Evolutionary conservation across 2,797 vertebrate genomes (phyloP).

Genomic region (Morus bassanus): DNA sequence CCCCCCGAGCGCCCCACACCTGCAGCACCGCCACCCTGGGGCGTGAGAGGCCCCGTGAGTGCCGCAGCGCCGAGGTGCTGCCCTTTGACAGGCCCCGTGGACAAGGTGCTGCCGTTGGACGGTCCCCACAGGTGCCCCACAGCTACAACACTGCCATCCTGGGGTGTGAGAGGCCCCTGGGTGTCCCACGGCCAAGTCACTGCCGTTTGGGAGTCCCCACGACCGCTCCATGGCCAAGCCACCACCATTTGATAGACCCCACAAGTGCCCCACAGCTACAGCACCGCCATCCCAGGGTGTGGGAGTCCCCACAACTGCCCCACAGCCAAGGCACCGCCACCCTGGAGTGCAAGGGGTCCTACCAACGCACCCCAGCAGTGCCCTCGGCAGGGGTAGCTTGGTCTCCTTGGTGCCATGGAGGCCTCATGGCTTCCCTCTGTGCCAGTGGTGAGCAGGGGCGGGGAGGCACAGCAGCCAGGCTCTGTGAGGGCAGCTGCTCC

Average conservation of each 20-base stretch:
- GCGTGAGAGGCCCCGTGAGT: not conserved
- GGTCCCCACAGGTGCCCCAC: not conserved
- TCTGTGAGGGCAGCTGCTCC: not conserved
- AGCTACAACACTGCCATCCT: not conserved
- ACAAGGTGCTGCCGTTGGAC: not conserved
- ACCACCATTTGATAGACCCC: too few relatives aligned
- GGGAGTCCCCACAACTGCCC: too few relatives aligned
- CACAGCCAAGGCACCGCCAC: fast-evolving
- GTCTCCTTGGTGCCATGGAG: not conserved
- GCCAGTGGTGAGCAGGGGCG: too few relatives aligned
- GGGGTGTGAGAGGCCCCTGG: not conserved
- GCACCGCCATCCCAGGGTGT: not conserved
- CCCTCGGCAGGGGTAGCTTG: fast-evolving
- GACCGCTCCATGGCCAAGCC: too few relatives aligned
- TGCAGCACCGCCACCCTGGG: too few relatives aligned
- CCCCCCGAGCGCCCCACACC: too few relatives aligned
- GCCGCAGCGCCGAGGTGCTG: not conserved
- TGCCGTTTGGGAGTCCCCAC: too few relatives aligned
- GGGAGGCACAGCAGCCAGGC: fast-evolving
- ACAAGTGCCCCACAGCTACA: not conserved
- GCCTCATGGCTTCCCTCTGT: fast-evolving
- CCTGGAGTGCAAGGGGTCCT: not conserved
- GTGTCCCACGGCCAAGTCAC: not conserved
- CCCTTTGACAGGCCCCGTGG: not conserved
- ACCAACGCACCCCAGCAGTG: not conserved